Conservation (phyloP, 2,797 vertebrate species). For the Arrhamphus sclerolepis region DNA sequence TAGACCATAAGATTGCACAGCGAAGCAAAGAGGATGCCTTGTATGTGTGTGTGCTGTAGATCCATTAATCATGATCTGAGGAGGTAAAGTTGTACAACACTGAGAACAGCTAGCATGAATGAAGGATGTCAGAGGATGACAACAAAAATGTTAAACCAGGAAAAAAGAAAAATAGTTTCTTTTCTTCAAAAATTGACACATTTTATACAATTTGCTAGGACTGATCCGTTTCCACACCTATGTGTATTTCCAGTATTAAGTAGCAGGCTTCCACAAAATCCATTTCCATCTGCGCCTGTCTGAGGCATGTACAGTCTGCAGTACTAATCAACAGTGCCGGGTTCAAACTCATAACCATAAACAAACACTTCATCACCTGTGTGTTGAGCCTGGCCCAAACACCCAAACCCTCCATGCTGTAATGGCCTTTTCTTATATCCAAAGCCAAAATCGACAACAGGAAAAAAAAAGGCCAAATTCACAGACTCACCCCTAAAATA, state of each 20-base stretch:
- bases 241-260: conserved; percentile 38
- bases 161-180: not conserved
- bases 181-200: not conserved
- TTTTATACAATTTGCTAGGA: conserved; percentile 1
- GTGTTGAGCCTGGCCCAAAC: conserved; percentile 67
- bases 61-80: conserved; percentile 68
- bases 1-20: conserved; percentile 33
- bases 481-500: conserved; percentile 66
- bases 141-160: not conserved
- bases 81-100: conserved; percentile 26
- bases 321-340: conserved; percentile 74
- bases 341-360: conserved; percentile 81
- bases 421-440: conserved; percentile 68
- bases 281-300: conserved; percentile 57
- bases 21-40: conserved; percentile 26
- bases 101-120: conserved; percentile 4
- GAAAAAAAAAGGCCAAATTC: conserved; percentile 63
- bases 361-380: conserved; percentile 81
- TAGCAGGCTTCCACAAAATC: conserved; percentile 30
- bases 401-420: conserved; percentile 72
- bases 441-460: conserved; percentile 55
- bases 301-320: conserved; percentile 66
- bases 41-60: conserved; percentile 16
- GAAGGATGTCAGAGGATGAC: not conserved
- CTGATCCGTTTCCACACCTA: not conserved